Evolutionary conservation across 2,113 vertebrate genomes (phyloP), one percentile per base, ranked within the genome.

Genomic region (Thinocorus orbignyianus): DNA sequence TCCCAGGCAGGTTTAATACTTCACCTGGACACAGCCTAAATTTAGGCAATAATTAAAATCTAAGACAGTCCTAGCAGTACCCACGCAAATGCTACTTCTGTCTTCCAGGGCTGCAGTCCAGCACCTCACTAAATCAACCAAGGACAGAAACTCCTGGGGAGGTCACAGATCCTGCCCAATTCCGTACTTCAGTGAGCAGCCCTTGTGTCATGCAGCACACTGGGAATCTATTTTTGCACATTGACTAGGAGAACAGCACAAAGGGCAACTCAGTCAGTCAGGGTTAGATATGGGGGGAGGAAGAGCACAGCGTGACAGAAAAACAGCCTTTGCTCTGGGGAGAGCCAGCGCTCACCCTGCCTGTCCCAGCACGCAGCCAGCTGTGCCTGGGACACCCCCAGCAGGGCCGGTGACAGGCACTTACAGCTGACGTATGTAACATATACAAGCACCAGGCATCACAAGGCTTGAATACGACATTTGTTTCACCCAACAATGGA

Each of bases 381-480:
- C 42, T 28, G 79, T 41, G 66, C 77, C 76, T 0, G 49, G 61
- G n/a, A n/a, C 23, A 5, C 2, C 4, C 35, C 30, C 6, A 12
- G 44, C 17, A 9, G 76, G 23, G 51, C 10, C 80, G 15, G 44
- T 2, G 77, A 41, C 72, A 33, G 61, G 77, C 87, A 24, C 49
- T 13, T 3, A 6, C 0, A 1, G 35, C 37, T 17, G 33, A 6
- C 5, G 1, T 0, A n/a, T 4, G 41, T 13, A 57, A 37, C 1
- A 6, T 3, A 6, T 4, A 10, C n/a, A 17, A 68, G 55, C 0
- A 17, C 35, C 15, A 30, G 39, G n/a, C n/a, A 42, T 39, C 0
- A 12, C 0, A 13, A 35, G 25, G 25, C 57, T 7, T 10, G 2
- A 72, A 18, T 0, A 33, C 15, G 15, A 20, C 7, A 5, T 8